phyloP scores from a whole-genome alignment of 2,113 vertebrate species.

The Ia io region DNA sequence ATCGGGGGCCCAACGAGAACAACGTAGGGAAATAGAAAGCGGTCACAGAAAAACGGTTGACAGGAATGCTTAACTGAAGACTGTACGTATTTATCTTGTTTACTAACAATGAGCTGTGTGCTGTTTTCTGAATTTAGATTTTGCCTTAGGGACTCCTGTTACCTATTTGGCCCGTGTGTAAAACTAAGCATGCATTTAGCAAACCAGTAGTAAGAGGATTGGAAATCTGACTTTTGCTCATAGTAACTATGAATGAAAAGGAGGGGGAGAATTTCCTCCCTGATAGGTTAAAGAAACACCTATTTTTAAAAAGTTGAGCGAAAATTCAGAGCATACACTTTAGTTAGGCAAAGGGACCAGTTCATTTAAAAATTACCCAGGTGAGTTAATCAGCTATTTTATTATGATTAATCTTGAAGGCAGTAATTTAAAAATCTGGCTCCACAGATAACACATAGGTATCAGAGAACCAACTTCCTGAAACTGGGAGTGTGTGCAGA shows the following conservation, averaged over 20 bases:
- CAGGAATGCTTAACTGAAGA: not conserved
- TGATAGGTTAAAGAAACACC: not conserved
- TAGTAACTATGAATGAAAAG: not conserved
- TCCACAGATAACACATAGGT: not conserved
- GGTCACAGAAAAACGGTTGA: not conserved
- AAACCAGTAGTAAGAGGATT: not conserved
- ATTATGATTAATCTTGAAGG: not conserved
- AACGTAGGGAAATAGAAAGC: fast-evolving
- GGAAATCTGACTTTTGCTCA: not conserved
- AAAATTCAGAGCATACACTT: not conserved
- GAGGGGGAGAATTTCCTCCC: not conserved
- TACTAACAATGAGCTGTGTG: not conserved
- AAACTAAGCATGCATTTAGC: not conserved
- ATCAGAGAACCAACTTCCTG: not conserved
- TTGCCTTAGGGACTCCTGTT: not conserved
- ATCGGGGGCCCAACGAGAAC: not conserved
- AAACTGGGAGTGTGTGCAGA: not conserved
- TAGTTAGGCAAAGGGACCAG: not conserved
- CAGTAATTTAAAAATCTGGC: not conserved
- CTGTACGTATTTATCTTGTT: not conserved
- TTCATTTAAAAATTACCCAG: not conserved
- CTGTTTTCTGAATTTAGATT: not conserved
- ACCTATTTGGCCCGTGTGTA: not conserved
- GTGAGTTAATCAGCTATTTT: not conserved
- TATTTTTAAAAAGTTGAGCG: not conserved